Evolutionary conservation across 2,113 vertebrate genomes (phyloP), one percentile per base, ranked within the genome.

Genomic region (Dasyornis broadbenti): DNA sequence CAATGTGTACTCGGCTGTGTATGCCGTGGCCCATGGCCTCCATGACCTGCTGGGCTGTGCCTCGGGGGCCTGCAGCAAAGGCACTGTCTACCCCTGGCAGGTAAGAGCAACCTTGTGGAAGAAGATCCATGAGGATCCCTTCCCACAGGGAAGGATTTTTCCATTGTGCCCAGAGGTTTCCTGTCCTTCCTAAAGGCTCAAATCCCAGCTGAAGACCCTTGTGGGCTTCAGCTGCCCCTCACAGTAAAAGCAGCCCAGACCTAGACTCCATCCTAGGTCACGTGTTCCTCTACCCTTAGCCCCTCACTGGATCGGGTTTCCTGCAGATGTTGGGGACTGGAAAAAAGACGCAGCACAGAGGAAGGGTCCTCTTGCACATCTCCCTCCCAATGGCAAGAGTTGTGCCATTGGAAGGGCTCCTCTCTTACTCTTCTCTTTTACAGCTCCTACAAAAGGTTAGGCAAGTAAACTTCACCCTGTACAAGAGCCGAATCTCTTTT

Each of bases 381-480:
- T 53, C 17, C 33, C 27, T 45, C 52, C 37, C 31, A 82, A 11
- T 63, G 35, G 56, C 56, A 77, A 15, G 17, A 76, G 17, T 56
- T 1, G 0, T 3, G 26, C 47, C n/a, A 69, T 28, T 82, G 35
- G 54, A 69, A 82, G 31, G 63, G 30, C 22, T 65, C 16, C 49
- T 89, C 15, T 72, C 31, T 69, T 40, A 40, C 17, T 37, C 9
- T 42, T 52, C 7, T 89, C 16, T 94, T 45, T 96, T 92, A 75
- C 81, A 98, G 98, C 97, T 98, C 71, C 90, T 98, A 44, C 90
- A 96, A 49, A 92, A 97, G 88, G 94, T 98, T 52, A 97, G 56
- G 85, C 97, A 95, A 68, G 98, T 98, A 39, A 98, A 98, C 77
- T 99, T 99, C 89, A 98, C 89, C 26, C 96, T 99, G 21, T 92